Base-by-base conservation (phyloP, 2,113 vertebrate genomes). In the Zapornia atra region DNA sequence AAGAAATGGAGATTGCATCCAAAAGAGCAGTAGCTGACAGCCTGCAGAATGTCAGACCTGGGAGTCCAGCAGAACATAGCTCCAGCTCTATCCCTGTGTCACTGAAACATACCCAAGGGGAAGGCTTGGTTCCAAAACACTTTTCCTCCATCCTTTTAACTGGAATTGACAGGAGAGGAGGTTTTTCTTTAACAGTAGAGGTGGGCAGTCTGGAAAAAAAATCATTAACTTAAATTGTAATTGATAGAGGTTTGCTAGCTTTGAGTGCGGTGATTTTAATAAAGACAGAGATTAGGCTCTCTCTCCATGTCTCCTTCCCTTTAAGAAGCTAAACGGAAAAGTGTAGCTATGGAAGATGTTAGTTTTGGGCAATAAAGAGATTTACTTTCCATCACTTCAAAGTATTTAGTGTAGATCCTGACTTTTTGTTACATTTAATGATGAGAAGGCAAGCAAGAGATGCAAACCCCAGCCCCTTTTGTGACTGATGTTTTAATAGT, bases 101-200 rank as follows among this genome's bases (percentile, higher is more conserved):
- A 28, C 36, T 60, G 71, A 64, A 38, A 21, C 8, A 2, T 10
- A 28, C 33, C 13, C 31, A 36, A 50, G 36, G 69, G 54, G 40
- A 50, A 82, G 40, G 5, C 6, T 9, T 50, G 44, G 6, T 21
- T 68, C n/a, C 28, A 75, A 71, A 82, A 10, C 12, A 24, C 17
- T 36, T 61, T 36, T 1, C 0, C 11, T 8, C 5, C 5, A 6
- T 36, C 3, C 44, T 80, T 86, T 80, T 17, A 44, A 38, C 7
- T n/a, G 44, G 14, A 26, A 42, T 14, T 75, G 40, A 9, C 33
- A 81, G 44, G 22, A 68, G 25, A 65, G 2, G 4, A 69, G 60
- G 22, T 13, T 31, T 76, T 42, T 71, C 4, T 60, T 78, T 34
- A 59, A 29, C 8, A 61, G 22, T 15, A 28, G 10, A 26, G 10